Evolutionary conservation across 1,140 invertebrate species (phyloP), one percentile per base, ranked within the genome.

Genomic region (Triops longicaudatus): DNA sequence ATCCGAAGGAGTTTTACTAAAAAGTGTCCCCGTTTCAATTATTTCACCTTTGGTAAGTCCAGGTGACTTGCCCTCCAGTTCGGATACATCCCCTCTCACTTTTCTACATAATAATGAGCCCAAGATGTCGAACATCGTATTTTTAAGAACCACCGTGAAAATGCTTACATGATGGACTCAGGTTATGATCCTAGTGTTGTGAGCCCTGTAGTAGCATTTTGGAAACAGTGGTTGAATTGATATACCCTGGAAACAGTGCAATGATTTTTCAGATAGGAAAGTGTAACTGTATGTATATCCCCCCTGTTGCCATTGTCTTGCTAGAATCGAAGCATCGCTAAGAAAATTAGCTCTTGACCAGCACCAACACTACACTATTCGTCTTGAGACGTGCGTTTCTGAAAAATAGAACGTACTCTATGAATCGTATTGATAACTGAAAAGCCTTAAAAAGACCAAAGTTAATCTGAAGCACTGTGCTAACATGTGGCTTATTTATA

Each of bases 131-230:
- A 63, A n/a, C 6, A 17, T 3, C 14, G 22, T 63, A 14, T 63
- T 63, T 63, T 63, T 37, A n/a, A n/a, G 31, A 63, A 63, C 6
- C 14, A 63, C 14, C 50, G 50, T 63, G 50, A 63, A 63, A n/a
- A 63, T 63, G 50, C 31, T 63, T 22, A 63, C 14, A 22, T 63
- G 50, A 22, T 17, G 50, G 50, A 63, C 50, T 63, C 50, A 22
- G 22, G 50, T 63, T 63, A 63, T 22, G 50, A 63, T 63, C 50
- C 50, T 22, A 63, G 50, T 63, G 50, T 63, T 63, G 50, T 63
- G 50, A 63, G 50, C 9, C 50, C 22, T 63, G 14, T 63, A 63
- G 14, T 6, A 63, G n/a, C 50, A 63, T 63, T 63, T n/a, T 63
- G 9, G 50, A 17, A 22, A 63, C 50, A 63, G 50, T 63, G 50